phyloP scores from a whole-genome alignment of 53 echinoderm and acorn worm species.

The Paracentrotus lividus region DNA sequence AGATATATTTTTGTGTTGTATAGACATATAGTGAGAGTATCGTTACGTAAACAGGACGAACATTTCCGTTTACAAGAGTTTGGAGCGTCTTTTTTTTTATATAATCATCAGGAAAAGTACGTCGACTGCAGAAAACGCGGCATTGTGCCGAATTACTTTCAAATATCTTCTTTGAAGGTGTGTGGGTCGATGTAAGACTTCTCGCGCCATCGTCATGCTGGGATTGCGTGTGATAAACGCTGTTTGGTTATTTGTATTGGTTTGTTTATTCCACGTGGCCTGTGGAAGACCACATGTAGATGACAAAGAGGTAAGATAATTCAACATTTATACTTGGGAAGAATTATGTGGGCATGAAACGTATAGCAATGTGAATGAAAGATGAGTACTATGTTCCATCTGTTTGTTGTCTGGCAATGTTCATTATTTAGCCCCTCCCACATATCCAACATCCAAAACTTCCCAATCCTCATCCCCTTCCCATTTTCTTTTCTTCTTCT shows the following conservation, averaged over 20 bases:
- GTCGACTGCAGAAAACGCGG: background rate
- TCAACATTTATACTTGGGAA: background rate
- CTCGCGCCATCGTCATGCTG: constrained; percentile 10
- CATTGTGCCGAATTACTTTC: background rate
- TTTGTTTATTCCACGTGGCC: constrained; percentile 44
- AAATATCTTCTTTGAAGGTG: background rate
- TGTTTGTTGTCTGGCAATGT: background rate
- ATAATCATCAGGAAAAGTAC: background rate
- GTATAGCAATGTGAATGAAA: background rate
- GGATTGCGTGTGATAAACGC: background rate
- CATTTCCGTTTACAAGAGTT: background rate
- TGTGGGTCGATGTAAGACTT: background rate
- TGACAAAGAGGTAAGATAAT: constrained; percentile 24
- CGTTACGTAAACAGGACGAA: background rate
- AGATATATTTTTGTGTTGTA: background rate
- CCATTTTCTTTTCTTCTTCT: background rate
- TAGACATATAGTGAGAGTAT: background rate
- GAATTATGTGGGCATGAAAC: background rate
- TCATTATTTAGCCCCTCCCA: background rate
- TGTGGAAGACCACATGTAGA: constrained; percentile 1
- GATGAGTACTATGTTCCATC: background rate
- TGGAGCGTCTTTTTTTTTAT: background rate
- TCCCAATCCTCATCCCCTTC: background rate
- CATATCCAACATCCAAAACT: background rate
- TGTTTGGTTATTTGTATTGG: constrained; percentile 11